Percentiles rank a stretch among this genome's conserved stretches.
Evolutionary conservation across 2,888 invertebrate species (phyloP).

Genomic region (Drosophila longiperda): DNA sequence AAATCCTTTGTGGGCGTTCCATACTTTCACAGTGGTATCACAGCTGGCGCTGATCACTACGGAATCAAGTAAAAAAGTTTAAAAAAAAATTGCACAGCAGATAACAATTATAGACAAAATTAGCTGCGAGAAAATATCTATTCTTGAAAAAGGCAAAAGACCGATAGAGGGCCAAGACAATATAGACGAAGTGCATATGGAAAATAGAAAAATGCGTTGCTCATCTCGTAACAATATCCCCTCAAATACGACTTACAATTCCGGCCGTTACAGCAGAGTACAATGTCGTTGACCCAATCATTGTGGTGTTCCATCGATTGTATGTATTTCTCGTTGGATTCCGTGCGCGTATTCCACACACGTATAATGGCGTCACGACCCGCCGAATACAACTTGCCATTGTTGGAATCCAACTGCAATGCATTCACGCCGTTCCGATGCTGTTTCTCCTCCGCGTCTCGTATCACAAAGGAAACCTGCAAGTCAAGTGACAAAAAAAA

Average conservation of each 20-base stretch:
- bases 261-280: constrained; percentile 97
- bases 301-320: constrained; percentile 99
- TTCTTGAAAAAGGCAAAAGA: not conserved
- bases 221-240: not conserved
- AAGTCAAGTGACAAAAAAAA: not conserved
- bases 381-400: constrained; percentile 96
- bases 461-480: constrained; percentile 98
- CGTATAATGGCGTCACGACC: constrained; percentile 97
- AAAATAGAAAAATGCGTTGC: not conserved
- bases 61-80: not conserved
- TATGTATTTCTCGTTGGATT: constrained; percentile 90
- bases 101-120: not conserved
- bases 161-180: not conserved
- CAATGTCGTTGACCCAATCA: constrained; percentile 99
- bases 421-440: constrained; percentile 99
- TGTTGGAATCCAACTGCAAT: constrained; percentile 94
- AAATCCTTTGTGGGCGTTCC: constrained; percentile 99
- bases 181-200: not conserved
- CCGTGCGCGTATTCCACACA: constrained; percentile 91
- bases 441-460: constrained; percentile 96
- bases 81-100: not conserved
- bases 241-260: constrained; percentile 88
- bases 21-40: constrained; percentile 99
- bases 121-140: not conserved
- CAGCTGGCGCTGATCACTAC: constrained; percentile 99